Evolutionary conservation across 2,888 invertebrate species (phyloP).

Genomic region (Hirtodrosophila confusa): DNA sequence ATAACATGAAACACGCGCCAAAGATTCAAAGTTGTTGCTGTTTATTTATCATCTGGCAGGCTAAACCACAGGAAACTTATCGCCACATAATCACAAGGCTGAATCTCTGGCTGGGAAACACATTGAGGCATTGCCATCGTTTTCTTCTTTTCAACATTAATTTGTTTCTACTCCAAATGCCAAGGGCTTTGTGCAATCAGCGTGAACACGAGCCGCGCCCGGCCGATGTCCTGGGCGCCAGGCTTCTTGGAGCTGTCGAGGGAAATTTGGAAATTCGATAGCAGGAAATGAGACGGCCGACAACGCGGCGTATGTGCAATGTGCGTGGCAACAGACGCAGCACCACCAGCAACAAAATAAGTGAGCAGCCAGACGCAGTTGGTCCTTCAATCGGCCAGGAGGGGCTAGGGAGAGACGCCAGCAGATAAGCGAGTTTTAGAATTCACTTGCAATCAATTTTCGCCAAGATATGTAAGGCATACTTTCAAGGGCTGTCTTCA

Average conservation of each 20-base stretch:
- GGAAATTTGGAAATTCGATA: slow-evolving; percentile 64
- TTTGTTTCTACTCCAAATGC: slow-evolving; percentile 67
- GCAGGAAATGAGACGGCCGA: slow-evolving; percentile 66
- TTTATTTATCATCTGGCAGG: slow-evolving; percentile 50
- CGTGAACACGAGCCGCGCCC: slow-evolving; percentile 47
- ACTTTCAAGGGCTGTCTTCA: neutral
- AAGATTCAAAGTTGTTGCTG: slow-evolving; percentile 16
- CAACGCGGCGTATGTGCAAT: slow-evolving; percentile 62
- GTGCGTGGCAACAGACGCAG: slow-evolving; percentile 29
- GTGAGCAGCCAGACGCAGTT: slow-evolving; percentile 13
- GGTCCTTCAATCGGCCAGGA: no score
- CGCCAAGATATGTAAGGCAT: slow-evolving; percentile 10
- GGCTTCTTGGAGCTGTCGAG: slow-evolving; percentile 49
- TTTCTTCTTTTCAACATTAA: slow-evolving; percentile 53
- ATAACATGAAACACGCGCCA: slow-evolving; percentile 28
- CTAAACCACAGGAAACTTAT: slow-evolving; percentile 64
- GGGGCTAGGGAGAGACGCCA: neutral
- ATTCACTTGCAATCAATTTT: slow-evolving; percentile 29
- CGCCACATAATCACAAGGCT: slow-evolving; percentile 61
- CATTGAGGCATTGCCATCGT: slow-evolving; percentile 43
- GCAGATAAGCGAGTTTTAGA: slow-evolving; percentile 20
- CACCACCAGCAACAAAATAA: slow-evolving; percentile 31
- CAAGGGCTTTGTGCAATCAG: slow-evolving; percentile 74
- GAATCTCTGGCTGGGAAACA: slow-evolving; percentile 30
- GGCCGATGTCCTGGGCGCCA: slow-evolving; percentile 21